Conservation (phyloP, 2,797 vertebrate species). For the Chloroceryle amazona region DNA sequence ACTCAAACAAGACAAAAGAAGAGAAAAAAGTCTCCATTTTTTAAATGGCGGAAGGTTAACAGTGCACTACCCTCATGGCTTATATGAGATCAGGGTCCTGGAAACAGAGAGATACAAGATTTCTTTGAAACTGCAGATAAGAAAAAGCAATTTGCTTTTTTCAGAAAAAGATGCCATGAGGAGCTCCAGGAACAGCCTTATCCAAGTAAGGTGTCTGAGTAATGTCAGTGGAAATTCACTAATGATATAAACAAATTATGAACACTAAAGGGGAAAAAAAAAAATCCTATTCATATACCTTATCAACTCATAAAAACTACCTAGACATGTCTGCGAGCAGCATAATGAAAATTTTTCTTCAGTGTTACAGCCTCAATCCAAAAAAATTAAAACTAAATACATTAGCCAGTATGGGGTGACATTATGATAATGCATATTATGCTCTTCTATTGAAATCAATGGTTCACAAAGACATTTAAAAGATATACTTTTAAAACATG, state of each 20-base stretch:
- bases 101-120: not conserved
- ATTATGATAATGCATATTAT: not conserved
- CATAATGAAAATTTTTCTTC: not conserved
- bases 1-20: not conserved
- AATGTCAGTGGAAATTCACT: not conserved
- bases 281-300: not conserved
- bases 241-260: not conserved
- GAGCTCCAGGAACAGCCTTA: not conserved
- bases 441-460: not conserved
- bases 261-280: not conserved
- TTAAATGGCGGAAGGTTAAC: not conserved
- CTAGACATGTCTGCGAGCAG: not conserved
- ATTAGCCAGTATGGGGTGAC: not conserved
- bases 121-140: not conserved
- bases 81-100: not conserved
- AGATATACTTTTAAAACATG: not conserved
- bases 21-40: not conserved
- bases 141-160: not conserved
- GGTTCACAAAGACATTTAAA: not conserved
- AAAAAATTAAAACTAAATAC: not conserved
- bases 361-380: not conserved
- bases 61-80: rapidly evolving
- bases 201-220: not conserved
- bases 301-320: not conserved
- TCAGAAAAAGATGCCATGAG: not conserved